Percentiles rank a stretch among this genome's conserved stretches.
phyloP scores from a whole-genome alignment of 2,888 invertebrate species.

The Anoplius nigerrimus region DNA sequence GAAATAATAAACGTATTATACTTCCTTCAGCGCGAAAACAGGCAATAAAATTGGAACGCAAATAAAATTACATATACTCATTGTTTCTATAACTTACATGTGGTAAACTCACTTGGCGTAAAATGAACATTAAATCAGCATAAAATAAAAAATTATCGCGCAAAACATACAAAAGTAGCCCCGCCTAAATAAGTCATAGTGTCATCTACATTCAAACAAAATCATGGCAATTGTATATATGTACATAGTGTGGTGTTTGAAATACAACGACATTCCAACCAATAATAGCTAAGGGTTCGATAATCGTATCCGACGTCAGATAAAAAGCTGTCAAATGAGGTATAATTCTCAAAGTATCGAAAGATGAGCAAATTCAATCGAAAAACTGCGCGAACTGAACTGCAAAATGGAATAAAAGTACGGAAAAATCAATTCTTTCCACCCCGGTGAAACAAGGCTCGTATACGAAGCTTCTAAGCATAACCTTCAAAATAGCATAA shows the following conservation, averaged over 20 bases:
- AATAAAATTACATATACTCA: conserved; percentile 22
- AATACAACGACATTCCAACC: conserved; percentile 20
- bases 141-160: conserved; percentile 1
- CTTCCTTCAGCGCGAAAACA: too few species aligned
- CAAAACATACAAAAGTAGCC: background rate
- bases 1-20: background rate
- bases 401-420: too few species aligned
- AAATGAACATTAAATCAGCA: conserved; percentile 42
- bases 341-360: too few species aligned
- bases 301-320: background rate
- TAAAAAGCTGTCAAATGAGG: background rate
- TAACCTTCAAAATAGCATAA: conserved; percentile 40
- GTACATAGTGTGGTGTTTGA: background rate
- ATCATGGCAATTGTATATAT: background rate
- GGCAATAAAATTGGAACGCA: too few species aligned
- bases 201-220: background rate
- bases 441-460: too few species aligned
- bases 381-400: too few species aligned
- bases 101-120: conserved; percentile 46
- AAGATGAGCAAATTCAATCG: too few species aligned
- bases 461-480: conserved; percentile 49
- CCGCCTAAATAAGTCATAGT: too few species aligned
- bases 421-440: too few species aligned
- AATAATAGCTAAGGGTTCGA: background rate
- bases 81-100: conserved; percentile 44